Evolutionary conservation across 2,888 invertebrate species (phyloP), one percentile per base, ranked within the genome.

Genomic region (Nasonia oneida): DNA sequence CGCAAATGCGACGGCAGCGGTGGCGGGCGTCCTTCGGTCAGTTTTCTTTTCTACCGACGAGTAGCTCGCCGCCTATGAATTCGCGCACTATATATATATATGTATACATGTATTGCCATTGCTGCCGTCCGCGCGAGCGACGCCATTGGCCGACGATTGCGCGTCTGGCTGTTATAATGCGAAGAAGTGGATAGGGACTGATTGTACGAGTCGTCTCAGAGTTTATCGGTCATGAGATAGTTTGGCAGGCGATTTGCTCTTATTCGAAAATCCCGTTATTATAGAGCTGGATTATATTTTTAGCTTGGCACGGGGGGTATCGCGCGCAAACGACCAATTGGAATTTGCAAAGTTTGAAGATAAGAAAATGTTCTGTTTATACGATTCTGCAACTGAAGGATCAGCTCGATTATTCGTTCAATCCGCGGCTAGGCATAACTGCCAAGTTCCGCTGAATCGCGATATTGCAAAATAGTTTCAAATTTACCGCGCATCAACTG

Each of bases 21-120:
- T 29, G 29, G 29, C 29, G 47, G 53, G 80, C 80, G 80, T 84
- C 84, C 76, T 84, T 80, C 81, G 71, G 70, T 84, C 76, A 81
- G 64, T 81, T 80, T 81, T 84, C 79, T 70, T 39, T 74, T 33
- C 57, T 42, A 53, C 83, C 74, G 61, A 42, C 53, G 42, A 73
- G 64, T 64, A 57, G 47, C 50, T 47, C 50, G 61, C 83, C 83
- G 23, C 8, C 23, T 61, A 18, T 18, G 33, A 67, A 67, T 67
- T 64, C 64, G 23, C 23, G 5, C 23, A 15, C 29, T 64, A 10
- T 64, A 23, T 61, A 10, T 3, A 53, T 53, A 18, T 15, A 0
- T 18, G 1, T 23, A n/a, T 6, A 18, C n/a, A 57, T n/a, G n/a
- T 15, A 53, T n/a, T 61, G 57, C 57, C 57, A 61, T 61, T 61